These are phyloP conservation scores for Tachystola acroxantha DNA, from an alignment of 2,888 invertebrate genomes.

Conservation along the genomic window DNA sequence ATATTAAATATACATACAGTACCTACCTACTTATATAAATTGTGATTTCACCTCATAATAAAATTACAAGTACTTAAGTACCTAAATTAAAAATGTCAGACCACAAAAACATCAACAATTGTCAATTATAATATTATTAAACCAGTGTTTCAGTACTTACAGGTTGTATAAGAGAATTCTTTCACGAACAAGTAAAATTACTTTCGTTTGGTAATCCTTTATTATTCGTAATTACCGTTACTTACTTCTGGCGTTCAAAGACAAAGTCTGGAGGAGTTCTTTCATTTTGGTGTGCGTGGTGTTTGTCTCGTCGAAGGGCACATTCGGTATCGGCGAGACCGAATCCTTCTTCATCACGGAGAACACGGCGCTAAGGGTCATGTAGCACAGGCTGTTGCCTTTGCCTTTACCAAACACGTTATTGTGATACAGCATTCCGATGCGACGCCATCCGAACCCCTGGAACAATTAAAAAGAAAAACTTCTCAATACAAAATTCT, in stretches of 20 bases:
- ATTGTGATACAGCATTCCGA: constrained; percentile 86
- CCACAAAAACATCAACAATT: too few relatives aligned
- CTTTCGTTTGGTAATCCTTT: too few relatives aligned
- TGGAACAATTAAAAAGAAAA: constrained; percentile 43
- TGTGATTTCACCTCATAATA: too few relatives aligned
- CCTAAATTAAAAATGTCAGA: too few relatives aligned
- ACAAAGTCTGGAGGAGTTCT: constrained; percentile 78
- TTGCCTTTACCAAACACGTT: constrained; percentile 76
- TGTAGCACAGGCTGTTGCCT: constrained; percentile 88
- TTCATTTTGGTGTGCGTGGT: constrained; percentile 74
- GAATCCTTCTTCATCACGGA: constrained; percentile 59
- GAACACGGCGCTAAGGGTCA: constrained; percentile 85
- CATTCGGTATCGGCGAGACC: constrained; percentile 73
- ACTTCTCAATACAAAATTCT: neutral
- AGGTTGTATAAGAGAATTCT: too few relatives aligned
- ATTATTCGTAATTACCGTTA: constrained; percentile 31
- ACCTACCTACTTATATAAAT: too few relatives aligned
- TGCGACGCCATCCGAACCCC: constrained; percentile 85
- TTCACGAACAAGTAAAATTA: too few relatives aligned
- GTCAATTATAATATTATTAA: too few relatives aligned
- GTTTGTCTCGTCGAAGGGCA: constrained; percentile 81
- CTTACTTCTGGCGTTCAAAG: constrained; percentile 84
- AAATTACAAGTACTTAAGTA: too few relatives aligned
- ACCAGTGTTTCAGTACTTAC: too few relatives aligned
- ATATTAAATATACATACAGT: too few relatives aligned